phyloP scores from a whole-genome alignment of 2,888 invertebrate species.

The Micoletzkya japonica region DNA sequence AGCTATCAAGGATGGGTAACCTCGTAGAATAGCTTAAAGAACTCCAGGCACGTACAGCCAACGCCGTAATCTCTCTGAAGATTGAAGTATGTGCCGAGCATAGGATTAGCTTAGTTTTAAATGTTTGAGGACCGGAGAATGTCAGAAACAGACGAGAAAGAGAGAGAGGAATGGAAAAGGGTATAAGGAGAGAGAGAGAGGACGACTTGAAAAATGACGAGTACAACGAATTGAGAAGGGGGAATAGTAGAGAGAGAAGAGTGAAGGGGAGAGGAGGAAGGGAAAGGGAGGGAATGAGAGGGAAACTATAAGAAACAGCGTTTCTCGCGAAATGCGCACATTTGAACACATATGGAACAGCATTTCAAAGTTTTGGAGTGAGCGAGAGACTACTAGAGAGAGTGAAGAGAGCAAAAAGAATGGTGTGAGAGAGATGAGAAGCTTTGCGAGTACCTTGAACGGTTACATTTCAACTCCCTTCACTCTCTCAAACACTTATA shows the following conservation, averaged over 20 bases:
- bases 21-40: too few relatives aligned
- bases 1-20: too few relatives aligned
- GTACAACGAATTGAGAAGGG: not conserved
- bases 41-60: too few relatives aligned
- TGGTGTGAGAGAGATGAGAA: not conserved
- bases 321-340: too few relatives aligned
- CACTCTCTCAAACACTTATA: too few relatives aligned
- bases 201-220: not conserved
- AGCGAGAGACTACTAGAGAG: conserved; percentile 1
- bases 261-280: not conserved
- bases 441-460: not conserved
- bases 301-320: too few relatives aligned
- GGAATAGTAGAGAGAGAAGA: not conserved
- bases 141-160: conserved; percentile 7
- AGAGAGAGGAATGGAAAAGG: conserved; percentile 1
- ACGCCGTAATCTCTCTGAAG: too few relatives aligned
- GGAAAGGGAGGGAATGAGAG: conserved; percentile 6
- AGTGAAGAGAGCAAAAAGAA: not conserved
- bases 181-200: conserved; percentile 2
- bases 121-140: not conserved
- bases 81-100: too few relatives aligned
- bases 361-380: too few relatives aligned
- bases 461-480: too few relatives aligned
- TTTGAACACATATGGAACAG: too few relatives aligned
- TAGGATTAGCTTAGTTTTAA: not conserved